These are phyloP conservation scores for Pipistrellus nathusii DNA, from an alignment of 2,797 vertebrate species.

Conservation along the genomic window DNA sequence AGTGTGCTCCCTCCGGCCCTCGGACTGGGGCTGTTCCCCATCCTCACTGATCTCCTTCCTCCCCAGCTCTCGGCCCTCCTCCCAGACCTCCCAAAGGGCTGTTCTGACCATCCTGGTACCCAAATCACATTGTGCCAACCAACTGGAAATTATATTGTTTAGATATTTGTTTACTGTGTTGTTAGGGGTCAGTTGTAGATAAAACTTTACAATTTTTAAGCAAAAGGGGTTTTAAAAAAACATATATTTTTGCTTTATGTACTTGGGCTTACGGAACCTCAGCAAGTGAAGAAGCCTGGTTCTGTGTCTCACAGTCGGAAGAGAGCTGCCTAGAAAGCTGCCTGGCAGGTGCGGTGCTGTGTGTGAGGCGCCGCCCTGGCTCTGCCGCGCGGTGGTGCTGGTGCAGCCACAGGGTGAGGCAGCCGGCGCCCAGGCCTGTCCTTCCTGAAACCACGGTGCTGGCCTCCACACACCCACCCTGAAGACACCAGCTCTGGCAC, in stretches of 20 bases:
- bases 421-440: background rate
- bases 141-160: background rate
- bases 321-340: background rate
- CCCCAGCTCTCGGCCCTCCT: background rate
- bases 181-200: background rate
- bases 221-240: background rate
- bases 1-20: too few species aligned
- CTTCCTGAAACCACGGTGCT: background rate
- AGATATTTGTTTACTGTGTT: background rate
- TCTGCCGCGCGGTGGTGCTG: background rate
- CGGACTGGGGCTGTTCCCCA: too few species aligned
- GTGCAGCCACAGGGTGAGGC: too few species aligned
- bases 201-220: background rate
- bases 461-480: background rate
- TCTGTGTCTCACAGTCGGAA: background rate
- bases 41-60: background rate
- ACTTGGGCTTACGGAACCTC: background rate
- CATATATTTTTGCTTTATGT: background rate
- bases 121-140: background rate
- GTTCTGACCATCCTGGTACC: background rate
- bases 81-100: background rate
- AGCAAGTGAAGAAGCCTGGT: background rate
- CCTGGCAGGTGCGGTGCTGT: too few species aligned
- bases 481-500: too few species aligned
- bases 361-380: too few species aligned